Percentiles rank a stretch among this genome's conserved stretches.
phyloP scores from a whole-genome alignment of 2,888 invertebrate species.

The Dryomyza anilis region DNA sequence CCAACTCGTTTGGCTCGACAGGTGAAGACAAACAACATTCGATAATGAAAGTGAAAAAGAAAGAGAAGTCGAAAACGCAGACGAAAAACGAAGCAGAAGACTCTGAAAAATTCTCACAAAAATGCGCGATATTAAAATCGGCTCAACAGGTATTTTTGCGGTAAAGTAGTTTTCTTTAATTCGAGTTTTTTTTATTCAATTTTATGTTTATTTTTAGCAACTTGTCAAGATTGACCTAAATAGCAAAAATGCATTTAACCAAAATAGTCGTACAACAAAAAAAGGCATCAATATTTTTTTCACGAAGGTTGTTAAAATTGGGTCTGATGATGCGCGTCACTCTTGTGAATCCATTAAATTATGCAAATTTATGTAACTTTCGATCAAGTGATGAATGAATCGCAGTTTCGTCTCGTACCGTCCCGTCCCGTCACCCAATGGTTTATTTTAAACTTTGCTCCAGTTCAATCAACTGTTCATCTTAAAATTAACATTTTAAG shows the following conservation, averaged over 20 bases:
- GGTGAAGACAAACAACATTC: constrained; percentile 23
- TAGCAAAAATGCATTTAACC: constrained; percentile 10
- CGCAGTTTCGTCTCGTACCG: neutral
- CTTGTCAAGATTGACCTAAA: constrained; percentile 13
- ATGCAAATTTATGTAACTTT: constrained; percentile 25
- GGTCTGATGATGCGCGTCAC: neutral
- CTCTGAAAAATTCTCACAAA: neutral
- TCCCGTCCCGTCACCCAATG: neutral
- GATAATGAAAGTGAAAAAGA: constrained; percentile 15
- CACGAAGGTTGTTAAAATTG: constrained; percentile 14
- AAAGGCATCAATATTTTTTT: neutral
- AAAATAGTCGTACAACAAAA: neutral
- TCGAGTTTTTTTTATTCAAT: neutral
- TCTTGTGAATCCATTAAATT: constrained; percentile 13
- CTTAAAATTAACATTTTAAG: neutral
- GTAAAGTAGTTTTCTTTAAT: neutral
- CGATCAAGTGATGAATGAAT: constrained; percentile 11
- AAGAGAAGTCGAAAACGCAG: neutral
- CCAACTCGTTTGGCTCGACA: neutral
- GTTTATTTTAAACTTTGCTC: neutral
- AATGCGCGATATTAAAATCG: neutral
- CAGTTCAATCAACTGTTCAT: neutral
- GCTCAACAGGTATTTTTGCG: constrained; percentile 2
- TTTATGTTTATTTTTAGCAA: neutral
- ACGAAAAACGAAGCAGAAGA: neutral